phyloP scores from a whole-genome alignment of 2,797 vertebrate species.

The Scomberomorus guttatus region DNA sequence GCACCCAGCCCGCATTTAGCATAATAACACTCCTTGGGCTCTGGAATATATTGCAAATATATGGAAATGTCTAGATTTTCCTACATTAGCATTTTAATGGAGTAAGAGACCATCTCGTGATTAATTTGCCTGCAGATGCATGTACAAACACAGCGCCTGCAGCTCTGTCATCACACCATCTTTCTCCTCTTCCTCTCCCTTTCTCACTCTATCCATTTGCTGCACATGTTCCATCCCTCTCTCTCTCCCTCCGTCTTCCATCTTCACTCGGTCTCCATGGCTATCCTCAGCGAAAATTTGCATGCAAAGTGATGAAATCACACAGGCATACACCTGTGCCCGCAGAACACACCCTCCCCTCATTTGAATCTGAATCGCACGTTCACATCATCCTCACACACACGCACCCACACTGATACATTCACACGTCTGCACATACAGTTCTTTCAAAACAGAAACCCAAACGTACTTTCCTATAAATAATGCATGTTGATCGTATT shows the following conservation, averaged over 20 bases:
- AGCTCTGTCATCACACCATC: slow-evolving; percentile 73
- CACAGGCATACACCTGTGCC: slow-evolving; percentile 77
- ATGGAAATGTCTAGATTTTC: slow-evolving; percentile 79
- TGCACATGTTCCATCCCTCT: slow-evolving; percentile 46
- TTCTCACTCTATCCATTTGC: slow-evolving; percentile 59
- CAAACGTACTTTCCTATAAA: slow-evolving; percentile 67
- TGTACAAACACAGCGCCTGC: slow-evolving; percentile 80
- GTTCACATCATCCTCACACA: slow-evolving; percentile 26
- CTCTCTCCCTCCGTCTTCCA: slow-evolving; percentile 1
- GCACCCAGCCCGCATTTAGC: slow-evolving; percentile 57
- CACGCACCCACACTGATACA: not conserved
- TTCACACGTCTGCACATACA: slow-evolving; percentile 15
- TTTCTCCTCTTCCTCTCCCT: slow-evolving; percentile 52
- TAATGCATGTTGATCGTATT: slow-evolving; percentile 74
- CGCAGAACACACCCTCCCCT: slow-evolving; percentile 56
- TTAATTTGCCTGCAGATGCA: slow-evolving; percentile 81
- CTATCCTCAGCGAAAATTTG: slow-evolving; percentile 67
- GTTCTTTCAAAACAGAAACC: slow-evolving; percentile 53
- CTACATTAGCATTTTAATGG: slow-evolving; percentile 87
- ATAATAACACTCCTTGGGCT: slow-evolving; percentile 67
- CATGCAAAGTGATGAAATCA: slow-evolving; percentile 82
- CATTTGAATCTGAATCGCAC: slow-evolving; percentile 60
- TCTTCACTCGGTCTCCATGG: slow-evolving; percentile 31
- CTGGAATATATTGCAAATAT: slow-evolving; percentile 78
- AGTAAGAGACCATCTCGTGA: slow-evolving; percentile 74